Base-by-base conservation (phyloP, 2,888 invertebrate genomes). In the Apoda limacodes region DNA sequence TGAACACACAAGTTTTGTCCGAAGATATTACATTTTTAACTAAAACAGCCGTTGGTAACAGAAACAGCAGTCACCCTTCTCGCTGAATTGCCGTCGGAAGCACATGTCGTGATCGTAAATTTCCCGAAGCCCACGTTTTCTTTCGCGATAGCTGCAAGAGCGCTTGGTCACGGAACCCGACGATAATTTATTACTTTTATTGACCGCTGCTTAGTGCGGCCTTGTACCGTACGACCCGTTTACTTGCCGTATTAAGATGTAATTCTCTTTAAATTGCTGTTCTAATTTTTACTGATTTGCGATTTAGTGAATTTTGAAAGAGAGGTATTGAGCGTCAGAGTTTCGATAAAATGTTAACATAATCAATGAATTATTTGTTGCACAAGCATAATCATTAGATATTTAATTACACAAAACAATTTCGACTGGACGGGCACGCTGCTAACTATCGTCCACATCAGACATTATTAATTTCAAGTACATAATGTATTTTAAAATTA, bases 141-240 rank as follows among this genome's bases (percentile, higher is more conserved):
- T 17, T 17, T 7, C 11, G 4, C 12, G 3, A 9, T 13, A 3
- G 7, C 12, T 10, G 35, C 40, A 39, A 45, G 37, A 36, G 35
- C 30, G 34, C 37, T 30, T 37, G 35, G 25, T 35, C 37, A 37
- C 27, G 24, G 34, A n/a, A n/a, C 41, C 38, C 39, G 13, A 13
- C 28, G 34, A 32, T 43, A 48, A 57, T 55, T 51, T 55, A 58
- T 52, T 37, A 41, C 45, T 42, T 48, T 51, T 55, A 57, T 55
- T 52, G 55, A 55, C 55, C 54, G 52, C 52, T 7, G 17, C 17
- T 17, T 6, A 17, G 17, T 17, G 7, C 17, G 17, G 7, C 17
- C 17, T 7, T 17, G 17, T 5, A n/a, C 7, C 17, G 17, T 6
- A 17, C 17, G n/a, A n/a, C n/a, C n/a, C n/a, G 17, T 17, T 6